Evolutionary conservation across 2,797 vertebrate species (phyloP).

Genomic region (Lepilemur septentrionalis): DNA sequence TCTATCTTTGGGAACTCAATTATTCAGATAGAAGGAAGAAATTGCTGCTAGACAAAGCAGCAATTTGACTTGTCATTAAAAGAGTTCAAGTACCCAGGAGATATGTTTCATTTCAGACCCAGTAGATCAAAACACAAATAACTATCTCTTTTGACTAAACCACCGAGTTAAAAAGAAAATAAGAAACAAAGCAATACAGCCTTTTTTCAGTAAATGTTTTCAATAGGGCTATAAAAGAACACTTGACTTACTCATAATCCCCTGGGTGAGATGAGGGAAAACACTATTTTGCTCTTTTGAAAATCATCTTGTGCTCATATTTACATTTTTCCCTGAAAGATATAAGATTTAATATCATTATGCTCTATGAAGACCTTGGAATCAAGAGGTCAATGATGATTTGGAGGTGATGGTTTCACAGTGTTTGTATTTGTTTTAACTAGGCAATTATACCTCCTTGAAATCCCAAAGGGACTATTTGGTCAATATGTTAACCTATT

Average conservation of each 20-base stretch:
- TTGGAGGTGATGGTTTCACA: background rate
- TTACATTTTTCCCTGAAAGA: slow-evolving; percentile 10
- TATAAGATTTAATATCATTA: background rate
- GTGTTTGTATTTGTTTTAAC: background rate
- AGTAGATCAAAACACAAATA: background rate
- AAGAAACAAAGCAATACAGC: background rate
- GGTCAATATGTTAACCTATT: background rate
- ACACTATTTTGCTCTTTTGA: background rate
- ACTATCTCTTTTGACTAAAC: background rate
- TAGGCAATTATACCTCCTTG: background rate
- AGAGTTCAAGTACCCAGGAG: slow-evolving; percentile 37
- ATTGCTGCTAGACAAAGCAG: slow-evolving; percentile 2
- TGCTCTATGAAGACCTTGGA: background rate
- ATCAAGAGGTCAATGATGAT: background rate
- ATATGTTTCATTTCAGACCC: slow-evolving; percentile 29
- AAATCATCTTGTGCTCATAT: slow-evolving; percentile 32
- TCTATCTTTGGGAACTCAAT: background rate
- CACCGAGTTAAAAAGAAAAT: slow-evolving; percentile 42
- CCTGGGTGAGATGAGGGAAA: background rate
- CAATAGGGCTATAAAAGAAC: background rate
- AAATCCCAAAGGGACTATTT: background rate
- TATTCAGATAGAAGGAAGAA: background rate
- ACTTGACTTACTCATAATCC: slow-evolving; percentile 16
- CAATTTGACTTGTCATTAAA: background rate
- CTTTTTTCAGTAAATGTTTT: slow-evolving; percentile 34